Evolutionary conservation across 2,797 vertebrate genomes (phyloP), one percentile per base, ranked within the genome.

Genomic region (Euthynnus affinis): DNA sequence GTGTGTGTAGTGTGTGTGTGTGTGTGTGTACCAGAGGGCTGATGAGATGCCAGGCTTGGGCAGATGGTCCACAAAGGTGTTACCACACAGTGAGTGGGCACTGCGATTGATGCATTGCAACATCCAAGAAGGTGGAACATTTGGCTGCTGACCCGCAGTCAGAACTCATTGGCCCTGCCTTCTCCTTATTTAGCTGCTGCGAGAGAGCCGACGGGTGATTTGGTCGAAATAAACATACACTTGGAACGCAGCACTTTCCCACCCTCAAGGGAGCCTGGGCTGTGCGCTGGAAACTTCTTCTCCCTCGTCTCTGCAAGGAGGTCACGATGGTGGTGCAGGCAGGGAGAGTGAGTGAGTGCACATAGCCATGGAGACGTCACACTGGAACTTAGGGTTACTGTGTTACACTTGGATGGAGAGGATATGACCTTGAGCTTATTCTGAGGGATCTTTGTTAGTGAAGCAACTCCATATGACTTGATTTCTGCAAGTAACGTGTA

Each of bases 41-140:
- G 56, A 42, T 42, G 40, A 87, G 89, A 85, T 87, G 89, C 80
- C 78, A 74, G 87, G 86, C 82, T 59, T 63, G 87, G 92, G 87
- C 94, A 95, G 94, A 95, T 95, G 94, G 94, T 93, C 84, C 76
- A 88, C 89, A 91, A 95, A 94, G 94, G 94, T 94, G 94, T 93
- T 94, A 90, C 87, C 77, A 62, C 92, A 95, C 94, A 92, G 90
- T 94, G 90, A 95, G 90, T 94, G 93, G 90, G 91, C 94, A 94
- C 82, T 18, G 78, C 86, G 93, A 95, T 94, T 94, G 93, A 94
- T 95, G 90, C 93, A 92, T 90, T 91, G 88, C 88, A 94, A 94
- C 94, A 94, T 94, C 87, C 93, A 94, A 92, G 94, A 94, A 94
- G 94, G 93, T 93, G 94, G 93, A 95, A 94, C 94, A 95, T 95